Evolutionary conservation across 2,113 vertebrate species (phyloP).

Genomic region (Rhynchopsitta pachyrhyncha): DNA sequence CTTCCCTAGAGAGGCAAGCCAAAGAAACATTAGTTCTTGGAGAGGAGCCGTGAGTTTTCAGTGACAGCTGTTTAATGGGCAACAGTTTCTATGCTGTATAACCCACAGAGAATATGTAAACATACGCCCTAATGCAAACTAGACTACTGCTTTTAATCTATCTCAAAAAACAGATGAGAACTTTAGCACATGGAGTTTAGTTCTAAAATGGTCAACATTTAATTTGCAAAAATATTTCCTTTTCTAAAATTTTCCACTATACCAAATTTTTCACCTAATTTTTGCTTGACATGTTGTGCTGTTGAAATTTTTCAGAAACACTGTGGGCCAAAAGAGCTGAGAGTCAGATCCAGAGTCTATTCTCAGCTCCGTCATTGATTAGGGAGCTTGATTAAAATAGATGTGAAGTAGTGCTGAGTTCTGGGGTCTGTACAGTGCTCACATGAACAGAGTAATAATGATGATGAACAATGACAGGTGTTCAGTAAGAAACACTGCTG

Average conservation of each 20-base stretch:
- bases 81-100: background rate
- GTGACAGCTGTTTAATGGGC: background rate
- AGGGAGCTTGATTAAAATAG: background rate
- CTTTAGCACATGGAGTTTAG: background rate
- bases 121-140: background rate
- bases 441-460: accelerated
- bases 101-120: background rate
- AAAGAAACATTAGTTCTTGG: background rate
- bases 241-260: background rate
- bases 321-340: background rate
- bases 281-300: background rate
- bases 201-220: background rate
- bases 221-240: background rate
- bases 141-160: background rate
- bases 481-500: background rate
- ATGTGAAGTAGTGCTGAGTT: background rate
- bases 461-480: no score
- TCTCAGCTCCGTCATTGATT: background rate
- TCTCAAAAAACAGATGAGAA: background rate
- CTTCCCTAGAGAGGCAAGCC: background rate
- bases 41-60: background rate
- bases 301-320: background rate
- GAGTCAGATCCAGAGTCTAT: background rate
- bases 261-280: background rate
- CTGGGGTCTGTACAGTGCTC: background rate